Conservation (phyloP, 2,888 invertebrate genomes). For the Parnassius apollo region DNA sequence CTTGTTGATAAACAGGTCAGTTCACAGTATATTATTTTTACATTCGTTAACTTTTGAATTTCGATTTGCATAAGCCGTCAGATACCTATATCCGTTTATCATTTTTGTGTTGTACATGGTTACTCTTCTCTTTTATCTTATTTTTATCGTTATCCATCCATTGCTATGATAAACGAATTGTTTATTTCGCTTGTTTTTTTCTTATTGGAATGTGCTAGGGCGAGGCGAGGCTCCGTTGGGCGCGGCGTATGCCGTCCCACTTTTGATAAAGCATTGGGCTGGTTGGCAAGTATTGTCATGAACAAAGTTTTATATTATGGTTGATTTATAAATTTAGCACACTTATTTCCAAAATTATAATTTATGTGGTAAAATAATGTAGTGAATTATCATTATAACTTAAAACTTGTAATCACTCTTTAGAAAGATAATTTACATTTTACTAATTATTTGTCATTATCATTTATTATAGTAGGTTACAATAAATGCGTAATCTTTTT, state of each 20-base stretch:
- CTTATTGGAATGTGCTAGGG: slow-evolving; percentile 47
- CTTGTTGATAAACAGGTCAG: slow-evolving; percentile 75
- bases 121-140: slow-evolving; percentile 15
- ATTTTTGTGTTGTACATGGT: slow-evolving; percentile 6
- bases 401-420: too few species aligned
- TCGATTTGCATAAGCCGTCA: slow-evolving; percentile 31
- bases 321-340: too few species aligned
- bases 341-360: too few species aligned
- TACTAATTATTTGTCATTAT: too few species aligned
- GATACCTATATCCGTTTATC: not conserved
- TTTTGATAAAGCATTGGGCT: slow-evolving; percentile 43
- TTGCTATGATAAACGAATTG: slow-evolving; percentile 32
- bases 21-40: slow-evolving; percentile 2
- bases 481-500: too few species aligned
- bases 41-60: slow-evolving; percentile 12
- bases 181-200: slow-evolving; percentile 39
- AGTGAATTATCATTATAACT: too few species aligned
- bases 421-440: too few species aligned
- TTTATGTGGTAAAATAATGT: too few species aligned
- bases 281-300: slow-evolving; percentile 33
- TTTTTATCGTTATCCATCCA: slow-evolving; percentile 19
- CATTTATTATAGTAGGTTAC: too few species aligned
- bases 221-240: slow-evolving; percentile 54
- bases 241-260: slow-evolving; percentile 71
- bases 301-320: slow-evolving; percentile 21